Conservation (phyloP, 2,888 invertebrate species). For the Automeris io region DNA sequence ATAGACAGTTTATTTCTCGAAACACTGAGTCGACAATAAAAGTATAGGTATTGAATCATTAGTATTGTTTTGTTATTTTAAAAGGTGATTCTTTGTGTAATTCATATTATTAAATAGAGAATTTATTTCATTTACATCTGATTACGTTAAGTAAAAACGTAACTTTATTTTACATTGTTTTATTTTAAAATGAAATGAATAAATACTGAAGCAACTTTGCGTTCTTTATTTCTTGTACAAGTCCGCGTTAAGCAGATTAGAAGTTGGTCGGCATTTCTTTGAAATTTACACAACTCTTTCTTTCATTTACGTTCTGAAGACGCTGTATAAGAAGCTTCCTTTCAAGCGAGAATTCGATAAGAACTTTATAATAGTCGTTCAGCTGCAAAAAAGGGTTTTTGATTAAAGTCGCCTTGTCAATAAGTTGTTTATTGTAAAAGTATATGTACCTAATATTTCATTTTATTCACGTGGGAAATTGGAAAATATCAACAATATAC, state of each 20-base stretch:
- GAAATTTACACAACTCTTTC: conserved; percentile 8
- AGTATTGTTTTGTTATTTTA: too few species aligned
- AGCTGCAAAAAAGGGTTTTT: background rate
- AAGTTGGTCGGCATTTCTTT: conserved; percentile 3
- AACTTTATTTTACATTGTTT: too few species aligned
- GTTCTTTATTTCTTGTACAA: background rate
- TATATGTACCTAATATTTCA: too few species aligned
- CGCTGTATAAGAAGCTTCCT: background rate
- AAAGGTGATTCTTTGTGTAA: too few species aligned
- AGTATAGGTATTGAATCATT: too few species aligned
- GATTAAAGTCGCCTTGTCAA: background rate
- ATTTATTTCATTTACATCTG: background rate
- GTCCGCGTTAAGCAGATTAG: conserved; percentile 8
- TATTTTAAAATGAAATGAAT: background rate
- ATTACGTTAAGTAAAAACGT: too few species aligned
- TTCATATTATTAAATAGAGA: background rate
- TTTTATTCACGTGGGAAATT: too few species aligned
- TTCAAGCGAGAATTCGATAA: background rate
- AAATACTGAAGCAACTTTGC: background rate
- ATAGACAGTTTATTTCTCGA: too few species aligned
- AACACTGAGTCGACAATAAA: too few species aligned
- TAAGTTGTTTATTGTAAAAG: too few species aligned
- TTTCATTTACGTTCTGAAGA: conserved; percentile 3
- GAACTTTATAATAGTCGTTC: background rate
- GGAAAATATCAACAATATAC: too few species aligned